Evolutionary conservation across 2,113 vertebrate genomes (phyloP), one percentile per base, ranked within the genome.

Genomic region (Aspiorhynchus laticeps): DNA sequence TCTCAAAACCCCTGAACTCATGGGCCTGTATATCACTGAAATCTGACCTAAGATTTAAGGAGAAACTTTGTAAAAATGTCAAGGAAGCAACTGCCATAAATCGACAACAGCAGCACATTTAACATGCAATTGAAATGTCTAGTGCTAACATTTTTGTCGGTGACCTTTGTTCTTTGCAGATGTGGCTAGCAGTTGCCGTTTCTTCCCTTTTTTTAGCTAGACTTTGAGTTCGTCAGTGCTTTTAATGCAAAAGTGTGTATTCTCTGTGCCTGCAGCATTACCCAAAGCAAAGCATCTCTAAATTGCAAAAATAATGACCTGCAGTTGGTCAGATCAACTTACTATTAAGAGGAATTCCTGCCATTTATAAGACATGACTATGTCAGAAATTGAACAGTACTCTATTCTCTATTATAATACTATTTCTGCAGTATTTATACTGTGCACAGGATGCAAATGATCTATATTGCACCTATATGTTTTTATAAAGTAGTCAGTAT

Each of bases 31-130:
- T 76, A 75, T 77, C 80, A 75, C 61, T 80, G 59, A 84, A 85
- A 56, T 85, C 83, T 84, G 84, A 61, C 86, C 80, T 83, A 79
- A 74, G 84, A 83, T 83, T 87, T 87, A 85, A 85, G 80, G 31
- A 75, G 71, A 80, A 77, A 84, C 65, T 33, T 79, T 56, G 38
- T 83, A 67, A 86, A 83, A 74, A 80, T 83, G 17, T 75, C 65
- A 78, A 74, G 73, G 63, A 89, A 28, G 77, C 48, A 81, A 76
- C 53, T 41, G 38, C 24, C 38, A 46, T 84, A 74, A 84, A 84
- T 84, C 69, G 4, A 84, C 83, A 48, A 71, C 59, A 65, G 61
- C 61, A 46, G n/a, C 33, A 46, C 61, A 61, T 74, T 84, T 74
- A 84, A 74, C 83, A 83, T 74, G 69, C 83, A 74, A 7, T 59